Conservation (phyloP, 2,888 invertebrate genomes). For the Rhamnusium bicolor region DNA sequence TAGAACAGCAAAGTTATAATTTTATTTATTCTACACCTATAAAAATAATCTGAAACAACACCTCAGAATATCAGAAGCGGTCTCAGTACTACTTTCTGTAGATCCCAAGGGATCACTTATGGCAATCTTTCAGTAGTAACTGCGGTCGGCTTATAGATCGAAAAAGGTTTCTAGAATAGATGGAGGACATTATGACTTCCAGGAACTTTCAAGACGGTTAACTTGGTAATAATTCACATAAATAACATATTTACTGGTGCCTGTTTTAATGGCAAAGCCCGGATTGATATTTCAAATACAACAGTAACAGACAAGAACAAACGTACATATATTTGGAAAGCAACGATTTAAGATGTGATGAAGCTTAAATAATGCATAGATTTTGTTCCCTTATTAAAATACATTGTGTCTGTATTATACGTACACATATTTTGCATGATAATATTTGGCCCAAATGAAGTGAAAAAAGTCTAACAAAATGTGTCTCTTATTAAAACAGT, state of each 20-base stretch:
- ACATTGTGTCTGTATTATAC: too few relatives aligned
- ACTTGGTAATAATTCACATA: conserved; percentile 8
- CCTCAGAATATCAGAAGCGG: conserved; percentile 18
- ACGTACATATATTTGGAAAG: too few relatives aligned
- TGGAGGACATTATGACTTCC: conserved; percentile 13
- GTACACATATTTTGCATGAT: too few relatives aligned
- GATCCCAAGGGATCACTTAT: conserved; percentile 15
- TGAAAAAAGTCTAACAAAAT: too few relatives aligned
- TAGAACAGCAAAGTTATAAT: too few relatives aligned
- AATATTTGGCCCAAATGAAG: too few relatives aligned
- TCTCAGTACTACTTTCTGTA: background rate
- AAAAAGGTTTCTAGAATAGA: conserved; percentile 12
- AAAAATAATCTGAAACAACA: conserved; percentile 8
- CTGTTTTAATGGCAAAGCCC: too few relatives aligned
- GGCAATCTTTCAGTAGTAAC: conserved; percentile 18
- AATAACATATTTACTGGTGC: background rate
- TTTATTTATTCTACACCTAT: too few relatives aligned
- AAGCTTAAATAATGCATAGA: too few relatives aligned
- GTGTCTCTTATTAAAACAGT: too few relatives aligned
- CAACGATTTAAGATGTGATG: too few relatives aligned
- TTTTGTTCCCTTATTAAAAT: too few relatives aligned
- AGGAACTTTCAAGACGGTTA: background rate
- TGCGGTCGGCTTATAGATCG: background rate
- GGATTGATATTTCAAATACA: background rate
- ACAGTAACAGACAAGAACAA: background rate